Conservation (phyloP, 92 coral and sea anemone species). For the Porites cylindrica region DNA sequence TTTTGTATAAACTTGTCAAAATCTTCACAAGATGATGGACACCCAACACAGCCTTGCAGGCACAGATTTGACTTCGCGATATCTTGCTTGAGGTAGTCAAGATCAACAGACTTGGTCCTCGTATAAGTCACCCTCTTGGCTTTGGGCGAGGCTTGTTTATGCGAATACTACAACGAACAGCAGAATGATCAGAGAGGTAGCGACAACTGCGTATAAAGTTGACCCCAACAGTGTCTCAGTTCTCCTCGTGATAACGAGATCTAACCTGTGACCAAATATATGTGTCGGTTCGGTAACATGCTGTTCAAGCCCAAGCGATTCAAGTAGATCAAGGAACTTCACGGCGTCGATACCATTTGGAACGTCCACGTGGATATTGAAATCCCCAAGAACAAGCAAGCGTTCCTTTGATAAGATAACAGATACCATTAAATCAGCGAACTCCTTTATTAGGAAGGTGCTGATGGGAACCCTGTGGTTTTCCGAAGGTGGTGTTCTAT, state of each 20-base stretch:
- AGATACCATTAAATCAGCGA: not conserved
- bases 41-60: too few species aligned
- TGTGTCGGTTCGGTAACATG: conserved; percentile 53
- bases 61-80: too few species aligned
- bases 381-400: too few species aligned
- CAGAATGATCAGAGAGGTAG: conserved; percentile 56
- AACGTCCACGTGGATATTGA: not conserved
- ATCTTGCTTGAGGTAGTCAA: too few species aligned
- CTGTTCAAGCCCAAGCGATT: conserved; percentile 3
- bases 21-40: too few species aligned
- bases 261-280: conserved; percentile 53
- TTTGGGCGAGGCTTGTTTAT: conserved; percentile 9
- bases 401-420: not conserved
- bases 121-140: too few species aligned
- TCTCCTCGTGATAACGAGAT: conserved; percentile 49
- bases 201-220: conserved; percentile 32
- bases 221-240: conserved; percentile 19
- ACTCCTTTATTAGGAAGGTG: not conserved
- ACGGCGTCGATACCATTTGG: conserved; percentile 14
- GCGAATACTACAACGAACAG: conserved; percentile 41
- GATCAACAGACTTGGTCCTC: too few species aligned
- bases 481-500: not conserved
- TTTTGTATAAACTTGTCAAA: too few species aligned
- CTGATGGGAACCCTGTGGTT: not conserved
- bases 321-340: not conserved